A percentile compares a stretch with the other conserved stretches of the same genome.
These are phyloP conservation scores for Apodemus sylvaticus DNA, from an alignment of 2,113 vertebrate species.

Conservation along the genomic window DNA sequence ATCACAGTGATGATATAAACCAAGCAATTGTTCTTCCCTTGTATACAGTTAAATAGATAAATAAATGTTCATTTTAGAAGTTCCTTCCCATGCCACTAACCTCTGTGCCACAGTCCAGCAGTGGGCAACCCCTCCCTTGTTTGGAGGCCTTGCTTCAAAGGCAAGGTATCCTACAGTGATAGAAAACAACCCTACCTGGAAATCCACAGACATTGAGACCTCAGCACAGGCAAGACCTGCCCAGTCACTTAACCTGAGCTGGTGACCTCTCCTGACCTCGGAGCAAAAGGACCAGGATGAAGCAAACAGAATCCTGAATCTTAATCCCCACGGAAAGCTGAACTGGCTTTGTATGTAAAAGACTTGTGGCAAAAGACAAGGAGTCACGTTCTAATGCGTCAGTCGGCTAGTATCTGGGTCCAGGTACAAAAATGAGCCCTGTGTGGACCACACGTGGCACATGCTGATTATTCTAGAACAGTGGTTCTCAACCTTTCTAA, in stretches of 20 bases:
- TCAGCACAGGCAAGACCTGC: background rate
- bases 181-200: background rate
- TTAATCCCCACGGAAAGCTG: background rate
- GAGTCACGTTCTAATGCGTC: background rate
- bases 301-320: background rate
- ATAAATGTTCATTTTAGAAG: background rate
- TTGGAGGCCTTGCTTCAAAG: background rate
- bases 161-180: background rate
- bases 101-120: background rate
- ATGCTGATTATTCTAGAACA: fast-evolving
- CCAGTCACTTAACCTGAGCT: background rate
- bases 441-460: background rate
- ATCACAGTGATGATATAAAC: background rate
- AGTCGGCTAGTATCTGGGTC: background rate
- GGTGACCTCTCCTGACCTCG: too few species aligned
- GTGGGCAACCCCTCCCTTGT: background rate
- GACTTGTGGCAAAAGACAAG: background rate
- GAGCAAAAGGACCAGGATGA: too few species aligned
- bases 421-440: background rate
- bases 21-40: background rate
- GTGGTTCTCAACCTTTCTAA: background rate
- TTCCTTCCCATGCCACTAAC: background rate
- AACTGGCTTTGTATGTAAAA: fast-evolving
- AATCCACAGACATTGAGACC: background rate
- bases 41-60: background rate